Conservation (phyloP, 1,140 invertebrate genomes). For the Aplysia californica region DNA sequence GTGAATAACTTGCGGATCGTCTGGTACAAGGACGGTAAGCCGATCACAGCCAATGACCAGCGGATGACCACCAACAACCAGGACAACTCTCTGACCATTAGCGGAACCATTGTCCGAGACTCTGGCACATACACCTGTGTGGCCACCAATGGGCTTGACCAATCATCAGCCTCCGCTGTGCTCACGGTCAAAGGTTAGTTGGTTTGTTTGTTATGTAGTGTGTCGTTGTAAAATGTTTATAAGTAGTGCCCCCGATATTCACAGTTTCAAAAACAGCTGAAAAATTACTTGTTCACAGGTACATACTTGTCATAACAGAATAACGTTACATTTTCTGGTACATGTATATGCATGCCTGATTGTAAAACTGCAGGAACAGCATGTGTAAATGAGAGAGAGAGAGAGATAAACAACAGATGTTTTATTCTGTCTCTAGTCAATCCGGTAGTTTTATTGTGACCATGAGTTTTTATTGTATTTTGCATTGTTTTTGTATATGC, state of each 20-base stretch:
- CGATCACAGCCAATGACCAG: conserved; percentile 84
- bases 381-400: too few relatives aligned
- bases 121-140: conserved; percentile 96
- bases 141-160: conserved; percentile 90
- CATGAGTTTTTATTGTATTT: too few relatives aligned
- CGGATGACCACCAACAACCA: conserved; percentile 67
- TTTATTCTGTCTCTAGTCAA: too few relatives aligned
- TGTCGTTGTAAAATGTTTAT: background rate
- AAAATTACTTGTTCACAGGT: too few relatives aligned
- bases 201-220: background rate
- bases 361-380: too few relatives aligned
- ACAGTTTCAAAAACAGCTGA: conserved; percentile 55
- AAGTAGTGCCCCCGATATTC: background rate
- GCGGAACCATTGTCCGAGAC: conserved; percentile 92
- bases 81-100: conserved; percentile 93
- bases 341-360: too few relatives aligned
- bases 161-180: conserved; percentile 84
- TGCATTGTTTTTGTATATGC: too few relatives aligned
- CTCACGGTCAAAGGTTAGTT: conserved; percentile 87
- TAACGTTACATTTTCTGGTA: too few relatives aligned
- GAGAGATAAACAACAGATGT: too few relatives aligned
- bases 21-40: conserved; percentile 58
- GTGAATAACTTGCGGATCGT: conserved; percentile 49
- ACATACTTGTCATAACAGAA: too few relatives aligned
- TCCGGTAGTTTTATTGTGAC: too few relatives aligned